Evolutionary conservation across 2,888 invertebrate genomes (phyloP).

Genomic region (Anaspis maculata): DNA sequence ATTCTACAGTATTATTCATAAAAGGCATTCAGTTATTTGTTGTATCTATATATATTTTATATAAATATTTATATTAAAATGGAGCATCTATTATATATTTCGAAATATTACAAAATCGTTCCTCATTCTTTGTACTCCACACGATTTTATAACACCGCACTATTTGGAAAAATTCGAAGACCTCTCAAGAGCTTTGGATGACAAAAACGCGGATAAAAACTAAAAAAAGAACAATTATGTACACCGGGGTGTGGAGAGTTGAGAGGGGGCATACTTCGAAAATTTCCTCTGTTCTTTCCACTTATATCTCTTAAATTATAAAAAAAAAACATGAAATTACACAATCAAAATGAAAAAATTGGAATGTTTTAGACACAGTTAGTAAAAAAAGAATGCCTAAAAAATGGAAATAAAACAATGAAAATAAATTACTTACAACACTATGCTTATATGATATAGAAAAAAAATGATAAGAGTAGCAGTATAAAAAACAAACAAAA

Average conservation of each 20-base stretch:
- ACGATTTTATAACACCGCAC: constrained; percentile 35
- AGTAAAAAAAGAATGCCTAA: constrained; percentile 28
- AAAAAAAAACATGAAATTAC: no score
- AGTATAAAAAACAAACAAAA: constrained; percentile 22
- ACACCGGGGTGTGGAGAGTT: no score
- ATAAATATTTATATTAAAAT: constrained; percentile 38
- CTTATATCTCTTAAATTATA: no score
- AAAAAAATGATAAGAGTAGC: no score
- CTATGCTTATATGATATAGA: constrained; percentile 12
- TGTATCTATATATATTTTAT: constrained; percentile 35
- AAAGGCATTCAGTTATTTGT: constrained; percentile 45
- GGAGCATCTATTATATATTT: constrained; percentile 32
- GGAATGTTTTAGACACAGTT: constrained; percentile 33
- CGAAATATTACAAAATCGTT: constrained; percentile 36
- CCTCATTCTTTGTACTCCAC: constrained; percentile 28
- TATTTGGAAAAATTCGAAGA: constrained; percentile 25
- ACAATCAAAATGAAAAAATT: no score
- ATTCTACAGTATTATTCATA: constrained; percentile 43
- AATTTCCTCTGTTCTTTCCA: no score
- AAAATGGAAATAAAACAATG: constrained; percentile 22
- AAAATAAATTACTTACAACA: constrained; percentile 32
- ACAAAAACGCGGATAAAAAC: no score
- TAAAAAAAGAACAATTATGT: no score
- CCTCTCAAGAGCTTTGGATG: no score
- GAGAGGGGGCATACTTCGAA: no score